Evolutionary conservation across 2,113 vertebrate species (phyloP), one percentile per base, ranked within the genome.

Genomic region (Triplophysa siluroides): DNA sequence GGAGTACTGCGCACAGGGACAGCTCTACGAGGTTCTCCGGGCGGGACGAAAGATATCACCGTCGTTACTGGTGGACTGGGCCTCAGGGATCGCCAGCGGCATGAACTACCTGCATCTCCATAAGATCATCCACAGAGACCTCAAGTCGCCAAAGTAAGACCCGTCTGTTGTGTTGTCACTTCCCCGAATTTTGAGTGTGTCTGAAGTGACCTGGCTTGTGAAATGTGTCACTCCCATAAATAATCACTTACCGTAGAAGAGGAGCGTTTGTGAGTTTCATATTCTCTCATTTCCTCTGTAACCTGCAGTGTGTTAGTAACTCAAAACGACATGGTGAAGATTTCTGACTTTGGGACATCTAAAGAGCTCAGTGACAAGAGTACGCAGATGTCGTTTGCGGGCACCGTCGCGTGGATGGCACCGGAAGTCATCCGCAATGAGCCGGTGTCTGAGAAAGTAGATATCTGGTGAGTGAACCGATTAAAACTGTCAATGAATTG

Each of bases 91-190:
- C 18, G 97, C 98, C 54, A 97, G 97, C 4, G 98, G 98, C 82
- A 99, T 99, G 98, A 99, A 98, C 91, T 99, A 99, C 87, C 93
- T 99, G 66, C 98, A 99, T 87, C 94, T 99, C 41, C 97, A 99
- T 91, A 99, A 99, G 90, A 99, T 99, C 92, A 98, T 99, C 89
- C 98, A 99, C 90, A 92, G 98, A 86, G 98, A 99, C 89, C 97
- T 99, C 86, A 99, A 99, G 88, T 99, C 98, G 80, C 98, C 98
- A 73, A 99, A 99, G 98, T 99, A 87, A 94, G 95, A 90, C 67
- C 11, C 43, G 4, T n/a, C 19, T 2, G 50, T 14, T 4, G 16
- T 52, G 50, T 38, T 38, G 33, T 38, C 6, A 38, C 33, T 7
- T 0, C 33, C 6, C 29, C 26, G 26, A 33, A 33, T 33, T 33